A percentile compares a stretch with the other conserved stretches of the same genome.
Conservation (phyloP, 2,797 vertebrate species). For the Tachyglossus aculeatus region DNA sequence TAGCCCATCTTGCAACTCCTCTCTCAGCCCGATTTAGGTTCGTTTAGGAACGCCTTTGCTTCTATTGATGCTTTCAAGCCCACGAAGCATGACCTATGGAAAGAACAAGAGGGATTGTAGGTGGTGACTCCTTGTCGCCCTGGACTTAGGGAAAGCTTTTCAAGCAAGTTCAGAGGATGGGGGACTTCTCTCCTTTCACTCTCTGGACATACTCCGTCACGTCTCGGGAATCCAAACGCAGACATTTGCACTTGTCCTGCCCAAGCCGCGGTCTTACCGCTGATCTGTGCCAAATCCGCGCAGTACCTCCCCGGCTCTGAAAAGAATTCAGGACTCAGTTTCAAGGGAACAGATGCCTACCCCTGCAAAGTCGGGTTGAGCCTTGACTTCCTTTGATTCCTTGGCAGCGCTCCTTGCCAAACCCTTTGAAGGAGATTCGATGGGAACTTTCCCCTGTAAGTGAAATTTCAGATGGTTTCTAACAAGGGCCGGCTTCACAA, state of each 20-base stretch:
- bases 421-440: neutral
- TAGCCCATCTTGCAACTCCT: too few relatives aligned
- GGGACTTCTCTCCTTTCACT: accelerated
- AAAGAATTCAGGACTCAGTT: neutral
- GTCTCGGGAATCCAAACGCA: neutral
- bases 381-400: neutral
- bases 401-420: neutral
- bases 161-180: neutral
- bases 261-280: neutral
- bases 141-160: neutral
- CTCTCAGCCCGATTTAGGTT: too few relatives aligned
- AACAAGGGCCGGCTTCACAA: neutral
- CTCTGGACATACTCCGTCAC: neutral
- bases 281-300: neutral
- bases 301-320: neutral
- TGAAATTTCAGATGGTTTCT: neutral
- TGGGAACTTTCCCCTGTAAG: neutral
- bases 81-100: too few relatives aligned
- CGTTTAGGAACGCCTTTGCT: too few relatives aligned
- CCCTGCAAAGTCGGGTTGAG: neutral
- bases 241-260: neutral
- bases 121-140: neutral
- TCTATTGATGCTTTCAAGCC: too few relatives aligned
- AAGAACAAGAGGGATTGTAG: neutral
- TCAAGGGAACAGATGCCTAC: neutral